phyloP scores from a whole-genome alignment of 2,888 invertebrate species.

The Alentia gelatinosa region DNA sequence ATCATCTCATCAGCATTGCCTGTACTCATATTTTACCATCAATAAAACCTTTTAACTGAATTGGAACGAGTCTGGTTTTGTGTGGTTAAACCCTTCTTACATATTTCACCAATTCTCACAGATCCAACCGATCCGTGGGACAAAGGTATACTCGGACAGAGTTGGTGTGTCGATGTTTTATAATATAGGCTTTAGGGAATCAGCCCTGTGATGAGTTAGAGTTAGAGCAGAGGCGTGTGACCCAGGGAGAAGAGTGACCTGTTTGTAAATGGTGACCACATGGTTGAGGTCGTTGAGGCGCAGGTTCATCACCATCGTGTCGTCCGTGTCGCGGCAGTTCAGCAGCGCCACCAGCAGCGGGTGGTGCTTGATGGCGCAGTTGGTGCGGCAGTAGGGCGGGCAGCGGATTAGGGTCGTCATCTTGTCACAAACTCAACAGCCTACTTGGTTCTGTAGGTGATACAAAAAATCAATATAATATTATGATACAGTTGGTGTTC shows the following conservation, averaged over 20 bases:
- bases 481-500: too few relatives aligned
- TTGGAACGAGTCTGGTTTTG: too few relatives aligned
- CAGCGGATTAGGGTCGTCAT: constrained; percentile 51
- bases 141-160: too few relatives aligned
- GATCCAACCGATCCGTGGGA: too few relatives aligned
- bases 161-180: not conserved
- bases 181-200: not conserved
- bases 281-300: constrained; percentile 45
- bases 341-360: constrained; percentile 59
- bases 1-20: too few relatives aligned
- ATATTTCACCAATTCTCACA: too few relatives aligned
- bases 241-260: too few relatives aligned
- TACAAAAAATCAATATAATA: too few relatives aligned
- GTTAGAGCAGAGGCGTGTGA: too few relatives aligned
- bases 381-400: constrained; percentile 57
- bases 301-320: constrained; percentile 29
- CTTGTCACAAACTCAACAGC: not conserved
- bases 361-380: constrained; percentile 58
- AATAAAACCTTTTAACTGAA: too few relatives aligned
- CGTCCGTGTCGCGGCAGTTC: constrained; percentile 56
- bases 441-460: not conserved
- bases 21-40: too few relatives aligned
- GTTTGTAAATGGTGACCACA: constrained; percentile 55
- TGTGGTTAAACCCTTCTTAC: too few relatives aligned
- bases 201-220: not conserved